Evolutionary conservation across 2,888 invertebrate genomes (phyloP).

Genomic region (Galeopsomyia nigrocyanea): DNA sequence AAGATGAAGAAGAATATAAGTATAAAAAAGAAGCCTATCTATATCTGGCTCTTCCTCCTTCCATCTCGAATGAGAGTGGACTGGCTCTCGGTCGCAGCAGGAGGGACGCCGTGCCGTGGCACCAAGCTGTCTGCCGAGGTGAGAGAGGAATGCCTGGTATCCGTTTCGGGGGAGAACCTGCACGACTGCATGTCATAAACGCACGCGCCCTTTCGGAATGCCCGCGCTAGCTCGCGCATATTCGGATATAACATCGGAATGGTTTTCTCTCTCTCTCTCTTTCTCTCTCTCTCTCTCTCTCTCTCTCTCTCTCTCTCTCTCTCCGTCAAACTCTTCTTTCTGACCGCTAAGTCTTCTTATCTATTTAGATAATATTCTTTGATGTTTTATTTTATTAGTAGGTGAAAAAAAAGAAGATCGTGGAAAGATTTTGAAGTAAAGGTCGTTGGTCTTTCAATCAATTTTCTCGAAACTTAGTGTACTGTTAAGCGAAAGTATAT

Average conservation of each 20-base stretch:
- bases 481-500: too few relatives aligned
- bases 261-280: background rate
- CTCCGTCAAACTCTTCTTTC: too few relatives aligned
- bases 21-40: background rate
- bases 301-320: background rate
- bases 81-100: conserved; percentile 53
- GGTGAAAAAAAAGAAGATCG: too few relatives aligned
- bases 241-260: conserved; percentile 45
- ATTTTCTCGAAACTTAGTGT: too few relatives aligned
- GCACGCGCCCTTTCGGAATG: conserved; percentile 57
- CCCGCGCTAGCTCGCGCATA: conserved; percentile 27
- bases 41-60: conserved; percentile 11
- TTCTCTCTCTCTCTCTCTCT: background rate
- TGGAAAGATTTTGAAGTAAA: too few relatives aligned
- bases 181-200: conserved; percentile 61
- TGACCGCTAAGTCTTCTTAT: too few relatives aligned
- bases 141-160: conserved; percentile 51
- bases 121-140: conserved; percentile 63
- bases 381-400: too few relatives aligned
- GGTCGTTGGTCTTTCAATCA: too few relatives aligned
- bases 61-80: background rate
- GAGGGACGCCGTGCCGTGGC: conserved; percentile 59
- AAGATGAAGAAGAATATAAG: background rate
- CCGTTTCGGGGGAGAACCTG: conserved; percentile 58
- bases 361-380: too few relatives aligned